Base-by-base conservation (phyloP, 2,888 invertebrate species). In the Drosophila anomalipes region DNA sequence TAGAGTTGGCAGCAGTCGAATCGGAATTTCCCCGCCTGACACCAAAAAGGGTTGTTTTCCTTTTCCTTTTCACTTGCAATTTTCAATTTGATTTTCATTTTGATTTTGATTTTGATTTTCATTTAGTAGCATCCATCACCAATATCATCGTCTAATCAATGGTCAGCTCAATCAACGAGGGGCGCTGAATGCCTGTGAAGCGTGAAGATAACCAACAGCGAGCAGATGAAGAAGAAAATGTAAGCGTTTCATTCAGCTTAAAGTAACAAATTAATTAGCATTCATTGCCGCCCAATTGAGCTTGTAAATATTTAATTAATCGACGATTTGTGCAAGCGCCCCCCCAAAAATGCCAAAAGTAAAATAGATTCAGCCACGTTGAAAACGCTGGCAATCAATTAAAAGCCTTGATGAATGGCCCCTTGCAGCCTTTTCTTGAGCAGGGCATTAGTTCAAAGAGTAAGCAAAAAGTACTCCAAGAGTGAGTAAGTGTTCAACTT, bases 231-330 rank as follows among this genome's bases (percentile, higher is more conserved):
- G 37, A 39, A 28, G 37, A 57, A 39, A 56, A 26, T 44, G 22
- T 44, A 44, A 44, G 44, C 12, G 22, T 44, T 14, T 12, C 78
- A 35, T 64, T 65, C 67, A 62, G 82, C 82, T 82, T 82, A 70
- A 76, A 77, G 71, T 39, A 77, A 75, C 77, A 67, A 85, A 90
- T 85, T 89, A 89, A 90, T 86, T 87, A 88, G 88, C 83, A 89
- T 86, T 86, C 81, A 87, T 87, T 82, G 88, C 75, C 73, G 77
- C 75, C 71, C 86, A 90, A 86, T 90, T 90, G 88, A 88, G 88
- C 88, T 81, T 82, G 88, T 90, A 88, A 86, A 86, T 90, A 90
- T 86, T 90, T 86, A 81, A 90, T 86, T 90, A 86, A 86, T 86
- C 86, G 90, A 39, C 76, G 77, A 82, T 82, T 76, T 74, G 81